Conservation (phyloP, 2,113 vertebrate species). For the Donacobius atricapilla region DNA sequence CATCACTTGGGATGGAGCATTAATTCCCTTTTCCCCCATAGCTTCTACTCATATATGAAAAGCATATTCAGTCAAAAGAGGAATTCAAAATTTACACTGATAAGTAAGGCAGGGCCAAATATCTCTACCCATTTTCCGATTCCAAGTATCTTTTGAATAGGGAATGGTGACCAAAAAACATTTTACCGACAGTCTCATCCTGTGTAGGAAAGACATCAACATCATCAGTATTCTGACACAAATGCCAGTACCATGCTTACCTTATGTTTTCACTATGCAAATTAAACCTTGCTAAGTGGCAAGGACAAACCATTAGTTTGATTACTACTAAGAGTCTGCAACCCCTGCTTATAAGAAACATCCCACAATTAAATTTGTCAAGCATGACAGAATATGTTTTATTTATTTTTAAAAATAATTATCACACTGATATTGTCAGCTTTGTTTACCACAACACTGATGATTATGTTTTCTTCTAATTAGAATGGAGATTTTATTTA, state of each 20-base stretch:
- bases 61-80: neutral
- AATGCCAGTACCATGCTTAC: neutral
- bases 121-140: neutral
- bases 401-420: conserved; percentile 25
- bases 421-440: neutral
- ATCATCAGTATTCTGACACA: neutral
- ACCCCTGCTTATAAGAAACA: neutral
- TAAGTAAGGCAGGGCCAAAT: neutral
- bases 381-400: neutral
- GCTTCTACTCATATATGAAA: neutral
- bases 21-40: neutral
- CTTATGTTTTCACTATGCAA: neutral
- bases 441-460: conserved; percentile 37
- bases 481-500: neutral
- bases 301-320: conserved; percentile 4
- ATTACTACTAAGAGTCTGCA: neutral
- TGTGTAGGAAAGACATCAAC: neutral
- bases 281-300: neutral
- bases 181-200: neutral
- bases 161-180: neutral
- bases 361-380: neutral
- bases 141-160: neutral
- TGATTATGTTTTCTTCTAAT: conserved; percentile 1
- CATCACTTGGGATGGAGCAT: neutral
- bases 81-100: neutral